Evolutionary conservation across 1,140 invertebrate species (phyloP).

Genomic region (Lasioglossum albipes): DNA sequence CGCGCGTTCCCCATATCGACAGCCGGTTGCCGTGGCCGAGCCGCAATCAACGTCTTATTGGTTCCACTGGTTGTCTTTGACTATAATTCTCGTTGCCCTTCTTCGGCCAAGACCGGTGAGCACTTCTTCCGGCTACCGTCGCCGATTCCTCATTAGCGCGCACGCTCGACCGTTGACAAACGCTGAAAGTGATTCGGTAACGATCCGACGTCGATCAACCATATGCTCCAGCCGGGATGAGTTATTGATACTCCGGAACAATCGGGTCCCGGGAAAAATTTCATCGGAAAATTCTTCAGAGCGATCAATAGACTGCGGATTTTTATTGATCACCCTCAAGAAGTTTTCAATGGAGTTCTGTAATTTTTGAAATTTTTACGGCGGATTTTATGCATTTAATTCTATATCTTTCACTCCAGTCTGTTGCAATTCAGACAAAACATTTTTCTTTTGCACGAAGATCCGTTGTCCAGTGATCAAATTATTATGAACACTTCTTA

Average conservation of each 20-base stretch:
- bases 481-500: too few species aligned
- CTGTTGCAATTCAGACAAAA: too few species aligned
- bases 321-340: too few species aligned
- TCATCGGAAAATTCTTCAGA: too few species aligned
- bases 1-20: constrained; percentile 59
- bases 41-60: constrained; percentile 65
- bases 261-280: too few species aligned
- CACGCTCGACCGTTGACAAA: constrained; percentile 43
- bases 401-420: too few species aligned
- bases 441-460: too few species aligned
- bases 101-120: constrained; percentile 41
- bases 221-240: background rate
- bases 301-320: too few species aligned
- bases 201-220: background rate
- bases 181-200: constrained; percentile 46
- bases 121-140: constrained; percentile 61
- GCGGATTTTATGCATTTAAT: too few species aligned
- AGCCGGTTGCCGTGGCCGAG: constrained; percentile 49
- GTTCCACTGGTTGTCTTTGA: constrained; percentile 47
- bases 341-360: too few species aligned
- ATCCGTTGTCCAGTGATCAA: too few species aligned
- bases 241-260: background rate
- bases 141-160: constrained; percentile 48
- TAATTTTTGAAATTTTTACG: too few species aligned
- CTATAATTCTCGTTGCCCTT: constrained; percentile 56